Conservation (phyloP, 1,140 invertebrate species). For the Hesperophylax magnus region DNA sequence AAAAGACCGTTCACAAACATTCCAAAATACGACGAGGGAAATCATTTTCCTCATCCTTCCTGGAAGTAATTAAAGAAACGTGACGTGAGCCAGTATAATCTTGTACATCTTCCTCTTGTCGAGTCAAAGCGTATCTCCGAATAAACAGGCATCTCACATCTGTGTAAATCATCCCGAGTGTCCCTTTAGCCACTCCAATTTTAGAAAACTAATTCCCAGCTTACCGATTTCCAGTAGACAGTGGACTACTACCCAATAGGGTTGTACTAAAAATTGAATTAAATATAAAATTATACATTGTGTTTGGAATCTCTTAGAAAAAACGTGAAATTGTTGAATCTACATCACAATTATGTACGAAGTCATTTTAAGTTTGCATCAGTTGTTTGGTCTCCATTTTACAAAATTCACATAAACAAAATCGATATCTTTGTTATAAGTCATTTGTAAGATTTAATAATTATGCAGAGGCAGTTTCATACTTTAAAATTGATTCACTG, state of each 20-base stretch:
- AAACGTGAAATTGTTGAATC: neutral
- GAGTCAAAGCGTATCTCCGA: constrained; percentile 8
- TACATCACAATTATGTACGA: neutral
- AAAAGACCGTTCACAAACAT: no score
- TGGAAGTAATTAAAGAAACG: neutral
- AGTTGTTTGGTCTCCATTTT: no score
- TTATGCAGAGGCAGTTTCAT: no score
- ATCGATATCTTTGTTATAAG: no score
- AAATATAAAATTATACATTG: neutral
- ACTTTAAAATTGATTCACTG: no score
- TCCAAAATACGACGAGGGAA: no score
- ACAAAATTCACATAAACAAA: no score
- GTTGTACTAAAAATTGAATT: neutral
- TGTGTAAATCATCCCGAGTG: constrained; percentile 2
- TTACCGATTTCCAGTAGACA: neutral
- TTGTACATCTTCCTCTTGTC: neutral
- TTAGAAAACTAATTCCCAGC: constrained; percentile 17
- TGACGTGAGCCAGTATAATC: neutral
- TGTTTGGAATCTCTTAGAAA: no score
- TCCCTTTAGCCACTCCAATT: neutral
- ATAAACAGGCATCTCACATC: constrained; percentile 16
- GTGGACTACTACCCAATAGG: neutral
- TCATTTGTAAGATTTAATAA: no score
- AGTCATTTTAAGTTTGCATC: no score
- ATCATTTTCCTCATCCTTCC: no score